These are phyloP conservation scores for Hippolais icterina DNA, from an alignment of 2,113 vertebrate genomes.

Conservation along the genomic window DNA sequence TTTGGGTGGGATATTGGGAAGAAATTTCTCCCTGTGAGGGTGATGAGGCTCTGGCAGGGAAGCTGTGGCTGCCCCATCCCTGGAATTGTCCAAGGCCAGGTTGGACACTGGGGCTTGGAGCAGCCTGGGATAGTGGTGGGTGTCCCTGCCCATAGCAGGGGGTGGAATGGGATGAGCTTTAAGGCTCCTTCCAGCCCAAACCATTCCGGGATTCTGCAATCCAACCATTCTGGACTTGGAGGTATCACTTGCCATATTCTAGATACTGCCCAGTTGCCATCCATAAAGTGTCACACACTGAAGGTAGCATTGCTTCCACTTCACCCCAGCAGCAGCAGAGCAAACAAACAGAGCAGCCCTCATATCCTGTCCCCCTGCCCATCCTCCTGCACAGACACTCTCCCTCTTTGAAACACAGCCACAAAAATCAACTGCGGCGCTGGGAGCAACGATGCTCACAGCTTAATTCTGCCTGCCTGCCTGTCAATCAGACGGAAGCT, in stretches of 20 bases:
- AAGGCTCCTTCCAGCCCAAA: neutral
- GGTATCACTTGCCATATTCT: neutral
- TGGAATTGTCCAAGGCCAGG: neutral
- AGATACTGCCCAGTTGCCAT: neutral
- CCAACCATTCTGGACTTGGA: neutral
- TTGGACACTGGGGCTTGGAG: accelerated
- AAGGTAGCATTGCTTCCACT: neutral
- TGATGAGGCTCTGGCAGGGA: accelerated
- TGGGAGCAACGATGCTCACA: neutral
- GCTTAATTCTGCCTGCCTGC: neutral
- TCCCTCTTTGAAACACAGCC: neutral
- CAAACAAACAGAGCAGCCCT: neutral
- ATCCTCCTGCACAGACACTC: neutral
- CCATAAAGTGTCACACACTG: neutral
- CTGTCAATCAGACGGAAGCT: neutral
- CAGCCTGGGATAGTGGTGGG: accelerated
- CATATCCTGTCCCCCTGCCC: neutral
- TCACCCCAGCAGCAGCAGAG: neutral
- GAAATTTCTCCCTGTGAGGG: accelerated
- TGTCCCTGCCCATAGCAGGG: neutral
- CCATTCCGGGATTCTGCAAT: neutral
- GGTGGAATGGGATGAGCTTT: accelerated
- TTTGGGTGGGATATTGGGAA: neutral
- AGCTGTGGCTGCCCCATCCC: neutral
- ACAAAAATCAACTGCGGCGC: neutral